Conservation (phyloP, 2,888 invertebrate genomes). For the Netelia inedita region DNA sequence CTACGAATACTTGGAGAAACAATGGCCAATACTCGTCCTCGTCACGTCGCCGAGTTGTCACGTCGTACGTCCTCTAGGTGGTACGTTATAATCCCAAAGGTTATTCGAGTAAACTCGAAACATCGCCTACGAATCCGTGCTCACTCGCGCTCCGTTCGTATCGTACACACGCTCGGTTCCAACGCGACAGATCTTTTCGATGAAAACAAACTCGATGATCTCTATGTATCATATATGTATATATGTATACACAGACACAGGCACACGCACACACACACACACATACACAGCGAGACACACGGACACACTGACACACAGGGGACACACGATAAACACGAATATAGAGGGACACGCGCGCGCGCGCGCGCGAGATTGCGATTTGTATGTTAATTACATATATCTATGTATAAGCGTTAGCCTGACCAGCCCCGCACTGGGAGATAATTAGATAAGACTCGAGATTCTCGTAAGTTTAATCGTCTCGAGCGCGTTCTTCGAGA, state of each 20-base stretch:
- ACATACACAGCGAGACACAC: too few species aligned
- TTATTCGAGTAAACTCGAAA: constrained; percentile 23
- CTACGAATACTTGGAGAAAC: too few species aligned
- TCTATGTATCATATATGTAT: background rate
- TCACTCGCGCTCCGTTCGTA: background rate
- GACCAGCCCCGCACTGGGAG: background rate
- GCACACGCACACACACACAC: too few species aligned
- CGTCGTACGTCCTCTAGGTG: background rate
- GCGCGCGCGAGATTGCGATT: background rate
- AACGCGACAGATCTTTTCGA: background rate
- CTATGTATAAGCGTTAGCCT: background rate
- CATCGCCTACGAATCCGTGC: background rate
- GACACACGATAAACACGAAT: background rate
- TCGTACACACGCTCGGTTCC: background rate
- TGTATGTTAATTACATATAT: background rate
- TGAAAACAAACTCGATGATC: background rate
- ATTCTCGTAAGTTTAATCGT: constrained; percentile 26
- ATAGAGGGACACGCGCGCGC: background rate
- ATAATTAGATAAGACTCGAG: background rate
- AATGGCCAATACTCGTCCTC: background rate
- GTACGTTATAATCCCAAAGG: background rate
- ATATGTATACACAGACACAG: too few species aligned
- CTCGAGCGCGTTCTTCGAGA: constrained; percentile 22
- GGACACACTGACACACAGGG: background rate
- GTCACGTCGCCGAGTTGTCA: background rate